Evolutionary conservation across 2,888 invertebrate genomes (phyloP), one percentile per base, ranked within the genome.

Genomic region (Eupithecia inturbata): DNA sequence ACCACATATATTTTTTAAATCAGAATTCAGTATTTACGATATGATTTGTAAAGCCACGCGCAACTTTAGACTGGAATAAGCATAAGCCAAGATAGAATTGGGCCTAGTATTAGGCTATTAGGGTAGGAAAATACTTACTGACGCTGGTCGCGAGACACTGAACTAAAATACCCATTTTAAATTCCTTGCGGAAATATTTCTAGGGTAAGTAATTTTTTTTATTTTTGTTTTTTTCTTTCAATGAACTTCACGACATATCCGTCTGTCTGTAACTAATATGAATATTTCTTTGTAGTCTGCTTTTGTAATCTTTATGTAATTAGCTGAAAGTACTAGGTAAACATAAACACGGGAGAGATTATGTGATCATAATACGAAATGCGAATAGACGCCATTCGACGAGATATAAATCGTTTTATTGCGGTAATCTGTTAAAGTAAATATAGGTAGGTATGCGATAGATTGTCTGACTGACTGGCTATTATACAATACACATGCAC

Each of bases 321-420:
- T 74, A 71, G 14, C 64, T 74, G 45, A 74, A 72, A 68, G 74
- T 75, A 77, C 74, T 60, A 75, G 69, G 73, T 76, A 79, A 77
- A 79, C 72, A 79, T 74, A 66, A 78, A 68, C 63, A 74, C 26
- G 3, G 62, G 49, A 66, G 73, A 70, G 78, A 80, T 78, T 76
- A 78, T 64, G 66, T 67, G 36, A 33, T 49, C 66, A 33, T 67
- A 74, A 68, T 57, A 41, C 71, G 68, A 57, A 74, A 22, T 14
- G 39, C 53, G 33, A 57, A 64, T 63, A 49, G 28, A 62, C 76
- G 74, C 45, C 12, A 39, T 36, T 39, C 67, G 33, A 69, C 60
- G 41, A 26, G 45, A 62, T 67, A 49, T 70, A 67, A 22, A 66
- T 39, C 66, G 16, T 66, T 66, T 66, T 66, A 66, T 31, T 60